phyloP scores from a whole-genome alignment of 2,797 vertebrate species.

The Coilia nasus region DNA sequence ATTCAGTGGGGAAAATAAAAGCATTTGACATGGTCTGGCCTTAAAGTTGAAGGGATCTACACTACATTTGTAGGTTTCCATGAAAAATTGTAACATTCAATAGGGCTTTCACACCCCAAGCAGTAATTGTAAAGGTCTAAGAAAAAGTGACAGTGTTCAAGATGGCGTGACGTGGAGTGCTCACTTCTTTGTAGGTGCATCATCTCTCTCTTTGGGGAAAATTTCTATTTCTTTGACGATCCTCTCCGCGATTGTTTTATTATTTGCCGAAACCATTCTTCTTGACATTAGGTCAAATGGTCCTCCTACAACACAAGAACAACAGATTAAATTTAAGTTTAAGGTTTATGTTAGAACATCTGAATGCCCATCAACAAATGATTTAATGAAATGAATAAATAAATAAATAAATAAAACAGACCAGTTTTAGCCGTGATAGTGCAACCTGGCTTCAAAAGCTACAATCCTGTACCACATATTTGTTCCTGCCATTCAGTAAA shows the following conservation, averaged over 20 bases:
- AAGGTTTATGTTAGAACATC: not conserved
- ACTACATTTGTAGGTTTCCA: not conserved
- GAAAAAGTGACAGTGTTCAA: not conserved
- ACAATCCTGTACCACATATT: too few relatives aligned
- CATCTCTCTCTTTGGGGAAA: conserved; percentile 81
- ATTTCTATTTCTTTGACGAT: conserved; percentile 81
- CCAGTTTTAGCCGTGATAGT: too few relatives aligned
- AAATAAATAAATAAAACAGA: not conserved
- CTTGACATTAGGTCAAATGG: conserved; percentile 92
- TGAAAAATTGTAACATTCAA: not conserved
- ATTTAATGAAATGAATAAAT: not conserved
- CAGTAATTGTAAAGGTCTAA: not conserved
- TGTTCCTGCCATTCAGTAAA: too few relatives aligned
- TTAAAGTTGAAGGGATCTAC: not conserved
- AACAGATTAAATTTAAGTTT: not conserved
- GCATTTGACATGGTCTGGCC: not conserved
- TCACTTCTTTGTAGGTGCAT: conserved; percentile 53
- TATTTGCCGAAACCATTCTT: conserved; percentile 88
- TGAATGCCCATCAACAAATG: not conserved
- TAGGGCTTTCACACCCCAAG: not conserved
- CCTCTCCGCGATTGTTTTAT: conserved; percentile 74
- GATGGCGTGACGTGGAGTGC: not conserved
- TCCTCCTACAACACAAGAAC: conserved; percentile 72
- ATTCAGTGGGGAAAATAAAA: not conserved
- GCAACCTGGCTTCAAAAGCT: too few relatives aligned